Evolutionary conservation across 2,113 vertebrate species (phyloP).

Genomic region (Actenoides lindsayi): DNA sequence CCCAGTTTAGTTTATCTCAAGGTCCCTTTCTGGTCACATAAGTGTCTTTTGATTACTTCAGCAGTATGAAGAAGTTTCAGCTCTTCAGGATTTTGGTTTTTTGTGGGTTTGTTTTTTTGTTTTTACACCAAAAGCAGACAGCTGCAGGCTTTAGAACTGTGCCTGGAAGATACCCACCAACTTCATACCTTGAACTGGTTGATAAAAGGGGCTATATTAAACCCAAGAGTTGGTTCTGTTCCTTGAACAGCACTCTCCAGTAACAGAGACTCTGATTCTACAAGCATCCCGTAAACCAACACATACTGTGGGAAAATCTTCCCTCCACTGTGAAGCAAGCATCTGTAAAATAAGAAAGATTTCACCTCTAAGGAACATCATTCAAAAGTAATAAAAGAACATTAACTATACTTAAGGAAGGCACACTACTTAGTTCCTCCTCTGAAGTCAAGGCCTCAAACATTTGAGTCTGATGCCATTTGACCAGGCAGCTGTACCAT

Average conservation of each 20-base stretch:
- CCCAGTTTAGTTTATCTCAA: neutral
- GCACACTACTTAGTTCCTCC: neutral
- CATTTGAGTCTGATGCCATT: neutral
- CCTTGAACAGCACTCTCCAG: constrained; percentile 94
- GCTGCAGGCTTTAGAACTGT: neutral
- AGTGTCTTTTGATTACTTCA: neutral
- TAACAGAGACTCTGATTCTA: constrained; percentile 88
- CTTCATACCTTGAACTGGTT: constrained; percentile 93
- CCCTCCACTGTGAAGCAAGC: constrained; percentile 91
- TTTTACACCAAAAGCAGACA: neutral
- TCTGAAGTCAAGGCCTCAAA: neutral
- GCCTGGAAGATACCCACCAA: neutral
- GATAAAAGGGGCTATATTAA: constrained; percentile 95
- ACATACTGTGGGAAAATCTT: constrained; percentile 92
- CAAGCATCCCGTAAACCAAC: constrained; percentile 87
- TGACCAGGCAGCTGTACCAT: neutral
- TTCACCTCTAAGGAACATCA: neutral
- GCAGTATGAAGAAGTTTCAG: neutral
- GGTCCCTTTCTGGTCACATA: neutral
- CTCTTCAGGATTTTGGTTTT: neutral
- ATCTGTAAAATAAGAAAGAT: constrained; percentile 73
- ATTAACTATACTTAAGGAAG: neutral
- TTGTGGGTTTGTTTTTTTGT: neutral
- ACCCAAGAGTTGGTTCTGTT: constrained; percentile 88
- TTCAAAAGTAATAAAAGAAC: neutral